Evolutionary conservation across 1,140 invertebrate species (phyloP), one percentile per base, ranked within the genome.

Genomic region (Apis cerana): DNA sequence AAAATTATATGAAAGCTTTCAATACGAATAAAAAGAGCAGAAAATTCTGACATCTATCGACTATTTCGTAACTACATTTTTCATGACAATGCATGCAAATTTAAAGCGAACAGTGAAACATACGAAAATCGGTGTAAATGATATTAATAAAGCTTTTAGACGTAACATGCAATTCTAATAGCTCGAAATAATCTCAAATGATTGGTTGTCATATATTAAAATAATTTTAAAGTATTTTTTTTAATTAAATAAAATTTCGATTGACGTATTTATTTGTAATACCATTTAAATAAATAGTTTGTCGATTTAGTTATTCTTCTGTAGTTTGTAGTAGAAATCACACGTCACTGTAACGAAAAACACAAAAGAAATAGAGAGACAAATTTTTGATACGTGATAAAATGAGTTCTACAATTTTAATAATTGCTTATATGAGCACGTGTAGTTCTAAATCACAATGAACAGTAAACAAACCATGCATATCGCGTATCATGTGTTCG

Each of bases 391-490:
- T 21, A 64, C 67, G 17, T 27, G 17, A 64, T 17, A 17, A 27
- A 56, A n/a, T 4, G 27, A 48, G 11, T 27, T 19, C n/a, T 23
- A 23, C 2, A 15, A 15, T 56, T 78, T 78, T 50, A 77, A 70
- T n/a, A 50, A 64, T 75, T 43, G 27, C 43, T 84, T 84, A 54
- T 64, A 67, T 43, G n/a, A 82, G 19, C 88, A 88, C 84, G 81
- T 88, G 86, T 81, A 74, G 21, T 59, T 69, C 19, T 17, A 58
- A 65, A 61, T 85, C 59, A 80, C 80, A 72, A 64, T 68, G 80
- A 77, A 85, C 84, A 62, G 82, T 83, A 88, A 83, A 85, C 80
- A 85, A 88, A 88, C 62, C 74, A 50, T 74, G 74, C 23, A 70
- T 75, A 75, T 71, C 58, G 86, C 83, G 58, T 71, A 52, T 85